phyloP scores from a whole-genome alignment of 2,888 invertebrate genomes.

The Prosapia bicincta region DNA sequence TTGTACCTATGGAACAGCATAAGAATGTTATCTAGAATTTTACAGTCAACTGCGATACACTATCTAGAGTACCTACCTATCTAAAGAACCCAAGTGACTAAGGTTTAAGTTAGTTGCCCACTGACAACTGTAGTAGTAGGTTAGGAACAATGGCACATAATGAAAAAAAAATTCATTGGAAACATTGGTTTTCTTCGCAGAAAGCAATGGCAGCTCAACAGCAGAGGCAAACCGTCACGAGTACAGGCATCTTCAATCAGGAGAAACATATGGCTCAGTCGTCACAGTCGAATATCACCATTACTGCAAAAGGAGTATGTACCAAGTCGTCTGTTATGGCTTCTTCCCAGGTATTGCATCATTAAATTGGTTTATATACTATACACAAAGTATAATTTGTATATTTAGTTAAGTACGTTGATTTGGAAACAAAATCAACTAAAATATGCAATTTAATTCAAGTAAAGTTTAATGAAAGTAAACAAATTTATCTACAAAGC shows the following conservation, averaged over 20 bases:
- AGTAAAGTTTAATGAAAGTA: too few species aligned
- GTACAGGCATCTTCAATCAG: conserved; percentile 72
- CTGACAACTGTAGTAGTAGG: background rate
- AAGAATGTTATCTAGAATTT: background rate
- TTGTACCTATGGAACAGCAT: background rate
- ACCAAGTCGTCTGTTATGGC: conserved; percentile 50
- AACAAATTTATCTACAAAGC: too few species aligned
- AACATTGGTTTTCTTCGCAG: conserved; percentile 40
- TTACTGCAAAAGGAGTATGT: conserved; percentile 70
- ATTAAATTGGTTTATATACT: too few species aligned
- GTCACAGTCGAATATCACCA: conserved; percentile 73
- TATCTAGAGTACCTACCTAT: background rate
- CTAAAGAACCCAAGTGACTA: too few species aligned
- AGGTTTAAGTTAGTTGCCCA: too few species aligned
- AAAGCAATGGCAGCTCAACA: conserved; percentile 61
- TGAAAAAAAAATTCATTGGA: conserved; percentile 16
- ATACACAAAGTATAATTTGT: too few species aligned
- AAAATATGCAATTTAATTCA: too few species aligned
- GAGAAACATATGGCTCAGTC: conserved; percentile 72
- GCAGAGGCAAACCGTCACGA: conserved; percentile 75
- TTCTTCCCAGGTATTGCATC: conserved; percentile 33
- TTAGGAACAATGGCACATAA: background rate
- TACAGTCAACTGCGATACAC: background rate
- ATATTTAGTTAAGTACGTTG: too few species aligned
- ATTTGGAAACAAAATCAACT: too few species aligned